phyloP scores from a whole-genome alignment of 2,797 vertebrate genomes.

The Silurus aristotelis region DNA sequence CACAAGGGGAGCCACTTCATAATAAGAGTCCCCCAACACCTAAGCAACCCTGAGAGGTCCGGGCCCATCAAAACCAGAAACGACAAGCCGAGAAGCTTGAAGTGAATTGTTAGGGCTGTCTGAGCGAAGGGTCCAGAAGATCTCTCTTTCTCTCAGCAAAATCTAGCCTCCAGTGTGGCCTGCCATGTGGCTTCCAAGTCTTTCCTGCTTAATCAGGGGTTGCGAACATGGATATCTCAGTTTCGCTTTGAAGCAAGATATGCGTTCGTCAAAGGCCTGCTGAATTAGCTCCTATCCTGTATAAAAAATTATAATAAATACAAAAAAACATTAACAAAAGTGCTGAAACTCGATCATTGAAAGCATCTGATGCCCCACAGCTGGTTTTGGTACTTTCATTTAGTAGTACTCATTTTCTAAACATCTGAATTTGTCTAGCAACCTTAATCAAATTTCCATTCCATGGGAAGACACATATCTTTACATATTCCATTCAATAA shows the following conservation, averaged over 20 bases:
- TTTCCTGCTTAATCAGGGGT: neutral
- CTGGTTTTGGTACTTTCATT: neutral
- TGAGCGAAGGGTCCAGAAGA: neutral
- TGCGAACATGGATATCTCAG: neutral
- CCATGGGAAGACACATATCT: too few relatives aligned
- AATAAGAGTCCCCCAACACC: constrained; percentile 76
- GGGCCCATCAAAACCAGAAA: constrained; percentile 34
- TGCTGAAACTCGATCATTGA: neutral
- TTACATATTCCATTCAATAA: neutral
- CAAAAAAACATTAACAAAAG: neutral
- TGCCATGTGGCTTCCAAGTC: neutral
- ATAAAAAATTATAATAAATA: neutral
- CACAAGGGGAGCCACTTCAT: constrained; percentile 71
- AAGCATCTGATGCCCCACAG: neutral
- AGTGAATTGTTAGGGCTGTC: neutral
- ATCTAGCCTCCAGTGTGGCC: neutral
- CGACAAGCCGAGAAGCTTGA: neutral
- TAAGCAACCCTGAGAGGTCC: constrained; percentile 47
- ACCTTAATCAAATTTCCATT: neutral
- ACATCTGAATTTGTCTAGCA: neutral
- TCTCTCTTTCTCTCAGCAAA: neutral
- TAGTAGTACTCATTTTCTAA: neutral
- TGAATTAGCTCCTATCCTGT: neutral
- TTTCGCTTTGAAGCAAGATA: neutral
- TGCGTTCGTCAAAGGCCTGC: neutral